Conservation (phyloP, 2,113 vertebrate genomes). For the Entelurus aequoreus region DNA sequence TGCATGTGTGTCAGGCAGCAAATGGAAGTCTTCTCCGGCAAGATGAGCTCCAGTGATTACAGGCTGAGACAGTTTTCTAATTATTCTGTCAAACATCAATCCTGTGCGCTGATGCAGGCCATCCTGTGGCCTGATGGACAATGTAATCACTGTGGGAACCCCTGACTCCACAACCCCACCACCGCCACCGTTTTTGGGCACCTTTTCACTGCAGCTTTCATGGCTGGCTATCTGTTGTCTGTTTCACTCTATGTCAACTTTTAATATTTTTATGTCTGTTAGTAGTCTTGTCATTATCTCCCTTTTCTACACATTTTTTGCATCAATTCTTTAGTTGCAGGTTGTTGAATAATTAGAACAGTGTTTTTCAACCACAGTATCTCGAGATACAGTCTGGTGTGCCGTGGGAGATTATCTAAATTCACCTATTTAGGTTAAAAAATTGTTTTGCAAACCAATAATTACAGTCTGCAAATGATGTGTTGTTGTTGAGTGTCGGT, state of each 20-base stretch:
- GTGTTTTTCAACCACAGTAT: no score
- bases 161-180: constrained; percentile 2
- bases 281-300: constrained; percentile 5
- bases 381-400: no score
- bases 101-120: constrained; percentile 80
- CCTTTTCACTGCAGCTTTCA: neutral
- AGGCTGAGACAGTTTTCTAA: constrained; percentile 96
- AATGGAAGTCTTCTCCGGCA: constrained; percentile 68
- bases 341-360: neutral
- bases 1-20: constrained; percentile 36
- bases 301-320: constrained; percentile 1
- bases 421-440: no score
- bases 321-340: neutral
- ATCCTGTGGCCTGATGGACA: constrained; percentile 84
- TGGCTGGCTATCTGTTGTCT: constrained; percentile 20
- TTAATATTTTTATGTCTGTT: constrained; percentile 15
- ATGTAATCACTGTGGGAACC: constrained; percentile 84
- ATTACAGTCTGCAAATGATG: no score
- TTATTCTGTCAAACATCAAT: constrained; percentile 99
- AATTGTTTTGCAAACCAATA: no score
- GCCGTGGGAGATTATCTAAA: no score
- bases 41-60: constrained; percentile 85
- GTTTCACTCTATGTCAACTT: constrained; percentile 21
- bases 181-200: constrained; percentile 1
- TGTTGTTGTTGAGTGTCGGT: no score